A percentile compares a stretch with the other conserved stretches of the same genome.
phyloP scores from a whole-genome alignment of 1,140 invertebrate species.

The Cotesia glomerata region DNA sequence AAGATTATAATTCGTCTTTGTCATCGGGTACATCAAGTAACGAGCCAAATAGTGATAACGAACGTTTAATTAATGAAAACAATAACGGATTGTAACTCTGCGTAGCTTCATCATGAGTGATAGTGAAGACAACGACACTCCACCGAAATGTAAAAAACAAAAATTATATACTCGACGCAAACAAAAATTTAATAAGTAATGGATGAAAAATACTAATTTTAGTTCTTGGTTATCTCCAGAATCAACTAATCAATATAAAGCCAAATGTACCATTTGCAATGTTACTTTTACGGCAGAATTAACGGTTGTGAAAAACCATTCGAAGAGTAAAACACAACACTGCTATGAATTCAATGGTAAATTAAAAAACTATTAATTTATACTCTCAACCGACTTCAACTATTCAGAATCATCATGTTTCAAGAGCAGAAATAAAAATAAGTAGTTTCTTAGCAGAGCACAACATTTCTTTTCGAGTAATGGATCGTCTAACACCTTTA shows the following conservation, averaged over 20 bases:
- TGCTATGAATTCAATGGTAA: neutral
- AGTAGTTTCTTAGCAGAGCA: conserved; percentile 27
- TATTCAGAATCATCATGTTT: neutral
- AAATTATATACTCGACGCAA: neutral
- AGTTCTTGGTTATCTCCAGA: conserved; percentile 6
- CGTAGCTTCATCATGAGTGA: no score
- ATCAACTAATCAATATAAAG: conserved; percentile 15
- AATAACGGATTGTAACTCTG: no score
- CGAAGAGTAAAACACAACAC: neutral
- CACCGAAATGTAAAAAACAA: neutral
- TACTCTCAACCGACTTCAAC: neutral
- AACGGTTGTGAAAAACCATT: conserved; percentile 12
- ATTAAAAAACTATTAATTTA: neutral
- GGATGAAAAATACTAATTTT: conserved; percentile 18
- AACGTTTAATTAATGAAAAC: no score
- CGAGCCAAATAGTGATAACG: no score
- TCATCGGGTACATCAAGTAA: no score
- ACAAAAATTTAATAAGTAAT: conserved; percentile 22
- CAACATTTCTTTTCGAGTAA: conserved; percentile 11
- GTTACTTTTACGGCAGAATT: conserved; percentile 20
- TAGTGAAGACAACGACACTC: neutral
- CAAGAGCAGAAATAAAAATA: conserved; percentile 32
- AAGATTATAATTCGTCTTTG: no score
- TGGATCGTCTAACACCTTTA: conserved; percentile 23
- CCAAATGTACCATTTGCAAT: conserved; percentile 9